Evolutionary conservation across 2,888 invertebrate species (phyloP), one percentile per base, ranked within the genome.

Genomic region (Pyrochroa serraticornis): DNA sequence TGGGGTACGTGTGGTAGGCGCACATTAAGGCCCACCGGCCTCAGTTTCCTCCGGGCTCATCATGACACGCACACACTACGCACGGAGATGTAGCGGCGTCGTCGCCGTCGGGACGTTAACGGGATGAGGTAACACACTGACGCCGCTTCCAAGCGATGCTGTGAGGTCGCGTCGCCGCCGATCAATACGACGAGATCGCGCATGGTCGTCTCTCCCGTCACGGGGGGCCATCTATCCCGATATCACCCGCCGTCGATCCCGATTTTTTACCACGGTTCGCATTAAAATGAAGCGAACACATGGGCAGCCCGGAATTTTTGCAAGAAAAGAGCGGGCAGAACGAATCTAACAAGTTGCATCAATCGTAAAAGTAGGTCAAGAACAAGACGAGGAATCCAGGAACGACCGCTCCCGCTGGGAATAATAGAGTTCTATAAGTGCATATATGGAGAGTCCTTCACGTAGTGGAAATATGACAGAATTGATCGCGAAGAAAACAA

Each of bases 1-100:
- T 78, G 64, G 79, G 79, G 71, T 79, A 79, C 66, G 79, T 79
- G 73, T 79, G 77, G 75, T 79, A 79, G 68, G 77, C 75, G 70
- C 77, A 77, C 79, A 79, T 79, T 68, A 72, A 71, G 68, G 71
- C 68, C 63, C 62, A 37, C 53, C 59, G 67, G 57, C 60, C 58
- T 36, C 59, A 50, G 57, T 9, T 9, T 7, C n/a, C 38, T 47
- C 34, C 39, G 43, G 37, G 32, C 48, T 48, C 50, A 59, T 59
- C 36, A 42, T 39, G 7, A 47, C 44, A 47, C 60, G 50, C 58
- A 46, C 47, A 41, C 58, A 61, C 58, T 37, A 48, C 12, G 49
- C 64, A 65, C 56, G 44, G 38, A 63, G 62, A 66, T 66, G 56
- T 62, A 63, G 51, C 62, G 60, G 22, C 22, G 5, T 2, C 22